phyloP scores from a whole-genome alignment of 2,113 vertebrate species.

The Petaurus breviceps region DNA sequence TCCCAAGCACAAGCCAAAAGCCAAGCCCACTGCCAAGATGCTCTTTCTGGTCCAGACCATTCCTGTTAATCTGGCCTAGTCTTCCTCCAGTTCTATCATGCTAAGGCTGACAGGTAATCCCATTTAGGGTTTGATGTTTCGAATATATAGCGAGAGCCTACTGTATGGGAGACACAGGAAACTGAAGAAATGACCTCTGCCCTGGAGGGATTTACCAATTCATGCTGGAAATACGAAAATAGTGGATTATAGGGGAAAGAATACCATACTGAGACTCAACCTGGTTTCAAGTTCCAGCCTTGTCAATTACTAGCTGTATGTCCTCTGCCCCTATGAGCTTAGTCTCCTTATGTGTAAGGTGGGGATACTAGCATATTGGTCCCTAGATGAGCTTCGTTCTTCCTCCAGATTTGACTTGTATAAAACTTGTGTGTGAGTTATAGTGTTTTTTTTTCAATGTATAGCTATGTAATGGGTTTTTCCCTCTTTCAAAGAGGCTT shows the following conservation, averaged over 20 bases:
- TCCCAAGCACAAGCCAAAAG: background rate
- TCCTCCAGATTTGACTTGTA: background rate
- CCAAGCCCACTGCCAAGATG: background rate
- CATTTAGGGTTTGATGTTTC: background rate
- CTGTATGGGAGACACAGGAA: background rate
- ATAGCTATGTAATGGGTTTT: background rate
- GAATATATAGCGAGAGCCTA: background rate
- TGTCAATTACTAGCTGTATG: background rate
- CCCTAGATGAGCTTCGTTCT: background rate
- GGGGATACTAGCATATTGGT: background rate
- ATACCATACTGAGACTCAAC: background rate
- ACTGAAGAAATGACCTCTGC: background rate
- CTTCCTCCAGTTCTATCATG: background rate
- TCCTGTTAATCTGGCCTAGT: background rate
- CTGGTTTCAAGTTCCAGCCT: background rate
- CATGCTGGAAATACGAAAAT: background rate
- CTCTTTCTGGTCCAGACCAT: background rate
- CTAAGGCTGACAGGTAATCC: background rate
- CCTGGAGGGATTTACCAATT: background rate
- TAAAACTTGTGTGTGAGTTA: background rate
- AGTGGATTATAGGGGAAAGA: background rate
- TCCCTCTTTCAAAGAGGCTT: background rate
- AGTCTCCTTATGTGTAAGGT: background rate
- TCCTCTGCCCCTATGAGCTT: no score
- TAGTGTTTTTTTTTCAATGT: background rate